Percentiles rank a stretch among this genome's conserved stretches.
These are phyloP conservation scores for Malacosoma neustria DNA, from an alignment of 2,888 invertebrate species.

Conservation along the genomic window DNA sequence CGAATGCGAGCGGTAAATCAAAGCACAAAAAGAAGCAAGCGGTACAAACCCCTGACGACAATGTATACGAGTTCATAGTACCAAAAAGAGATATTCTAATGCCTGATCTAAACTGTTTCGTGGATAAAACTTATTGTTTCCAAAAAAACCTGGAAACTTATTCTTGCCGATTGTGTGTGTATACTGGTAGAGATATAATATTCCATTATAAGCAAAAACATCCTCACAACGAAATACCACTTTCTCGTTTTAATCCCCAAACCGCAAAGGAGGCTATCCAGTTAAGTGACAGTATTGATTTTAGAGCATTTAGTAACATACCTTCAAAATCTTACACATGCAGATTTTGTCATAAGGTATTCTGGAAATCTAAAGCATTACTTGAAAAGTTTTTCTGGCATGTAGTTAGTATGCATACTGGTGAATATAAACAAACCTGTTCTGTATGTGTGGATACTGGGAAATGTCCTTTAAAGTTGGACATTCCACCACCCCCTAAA, in stretches of 20 bases:
- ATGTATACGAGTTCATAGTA: conserved; percentile 7
- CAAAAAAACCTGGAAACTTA: conserved; percentile 42
- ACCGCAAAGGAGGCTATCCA: conserved; percentile 71
- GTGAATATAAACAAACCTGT: conserved; percentile 83
- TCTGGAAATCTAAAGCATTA: conserved; percentile 28
- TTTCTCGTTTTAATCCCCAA: conserved; percentile 73
- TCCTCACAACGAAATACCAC: conserved; percentile 77
- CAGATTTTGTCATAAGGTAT: conserved; percentile 56
- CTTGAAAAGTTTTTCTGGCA: conserved; percentile 80
- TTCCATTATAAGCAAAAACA: conserved; percentile 79
- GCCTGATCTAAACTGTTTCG: conserved; percentile 43
- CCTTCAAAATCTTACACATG: conserved; percentile 49
- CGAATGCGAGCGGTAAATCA: too few species aligned
- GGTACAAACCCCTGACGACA: conserved; percentile 13
- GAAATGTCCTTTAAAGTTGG: conserved; percentile 40
- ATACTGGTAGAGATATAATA: conserved; percentile 75
- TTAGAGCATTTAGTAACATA: conserved; percentile 41
- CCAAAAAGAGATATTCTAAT: conserved; percentile 15
- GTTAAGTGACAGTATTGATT: conserved; percentile 60
- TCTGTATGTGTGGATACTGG: conserved; percentile 66
- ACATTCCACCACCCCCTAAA: conserved; percentile 57
- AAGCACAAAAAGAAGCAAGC: conserved; percentile 48
- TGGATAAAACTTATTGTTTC: conserved; percentile 60
- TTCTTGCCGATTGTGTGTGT: conserved; percentile 77
- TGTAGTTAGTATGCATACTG: conserved; percentile 81